Base-by-base conservation (phyloP, 2,797 vertebrate species). In the Streptopelia turtur region DNA sequence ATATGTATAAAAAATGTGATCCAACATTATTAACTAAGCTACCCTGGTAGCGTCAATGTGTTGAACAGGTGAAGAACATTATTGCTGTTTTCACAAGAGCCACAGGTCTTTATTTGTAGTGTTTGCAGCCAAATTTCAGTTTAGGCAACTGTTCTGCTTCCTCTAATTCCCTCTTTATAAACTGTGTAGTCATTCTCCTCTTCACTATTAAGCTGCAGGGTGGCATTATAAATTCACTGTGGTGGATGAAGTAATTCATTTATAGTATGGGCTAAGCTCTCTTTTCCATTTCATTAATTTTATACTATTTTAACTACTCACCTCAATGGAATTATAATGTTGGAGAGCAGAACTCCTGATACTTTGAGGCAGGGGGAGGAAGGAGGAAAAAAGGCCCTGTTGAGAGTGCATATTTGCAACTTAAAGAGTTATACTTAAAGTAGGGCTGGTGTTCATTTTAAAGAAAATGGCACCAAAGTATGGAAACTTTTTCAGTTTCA, bases 51-150 rank as follows among this genome's bases (percentile, higher is more conserved):
- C 31, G 12, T 71, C 61, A 31, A 9, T 49, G 14, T 52, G 35
- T 83, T 56, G 35, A 60, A 45, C 8, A 63, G 43, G 22, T 52
- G 27, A 61, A 74, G 9, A 91, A 22, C 2, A 16, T 53, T 37
- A 21, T 15, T 39, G 17, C 8, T 56, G 7, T 70, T 83, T 79
- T 89, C 75, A 63, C 30, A 39, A 52, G 31, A 71, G 27, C 17
- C 17, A n/a, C 31, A 2, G 13, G 16, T 31, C 27, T 70, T 89
- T 83, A 43, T 82, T 72, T 82, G 23, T 59, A 39, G 31, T n/a
- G 45, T 89, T 92, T 27, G 8, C 37, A 85, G 71, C 11, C 61
- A 77, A 75, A 85, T 83, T 89, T 89, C 64, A 60, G 45, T 41
- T 60, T 77, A 22, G 69, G 15, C 50, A 87, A 69, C 45, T 80